These are phyloP conservation scores for Abscondita cerata DNA, from an alignment of 2,888 invertebrate species.

Conservation along the genomic window DNA sequence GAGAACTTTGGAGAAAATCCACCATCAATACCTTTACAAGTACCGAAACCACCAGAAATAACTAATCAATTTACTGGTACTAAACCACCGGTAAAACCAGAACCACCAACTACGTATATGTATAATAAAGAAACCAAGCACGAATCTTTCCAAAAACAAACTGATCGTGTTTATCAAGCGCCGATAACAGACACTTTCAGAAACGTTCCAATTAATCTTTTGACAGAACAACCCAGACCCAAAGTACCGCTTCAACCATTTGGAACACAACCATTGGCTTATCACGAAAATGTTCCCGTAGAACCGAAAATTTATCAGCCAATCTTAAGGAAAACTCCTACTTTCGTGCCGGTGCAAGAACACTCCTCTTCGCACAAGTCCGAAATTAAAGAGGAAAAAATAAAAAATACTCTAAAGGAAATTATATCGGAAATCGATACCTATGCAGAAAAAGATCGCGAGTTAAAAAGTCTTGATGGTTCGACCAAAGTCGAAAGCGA, in stretches of 20 bases:
- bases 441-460: slow-evolving; percentile 61
- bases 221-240: background rate
- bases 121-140: too few relatives aligned
- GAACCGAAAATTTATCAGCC: slow-evolving; percentile 2
- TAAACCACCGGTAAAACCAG: background rate
- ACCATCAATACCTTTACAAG: too few relatives aligned
- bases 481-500: slow-evolving; percentile 20
- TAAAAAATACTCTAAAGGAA: slow-evolving; percentile 65
- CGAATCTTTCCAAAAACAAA: background rate
- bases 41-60: slow-evolving; percentile 52
- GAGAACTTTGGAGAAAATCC: too few relatives aligned
- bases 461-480: slow-evolving; percentile 40
- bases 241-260: slow-evolving; percentile 3
- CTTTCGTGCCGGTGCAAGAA: background rate
- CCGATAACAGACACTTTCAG: background rate
- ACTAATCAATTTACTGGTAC: slow-evolving; percentile 46
- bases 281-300: background rate
- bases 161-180: background rate
- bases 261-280: background rate
- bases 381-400: slow-evolving; percentile 63
- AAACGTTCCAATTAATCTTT: slow-evolving; percentile 2
- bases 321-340: background rate
- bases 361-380: slow-evolving; percentile 27
- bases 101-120: too few relatives aligned
- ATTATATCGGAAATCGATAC: slow-evolving; percentile 68